A percentile compares a stretch with the other conserved stretches of the same genome.
Conservation (phyloP, 2,113 vertebrate species). For the Crotophaga sulcirostris region DNA sequence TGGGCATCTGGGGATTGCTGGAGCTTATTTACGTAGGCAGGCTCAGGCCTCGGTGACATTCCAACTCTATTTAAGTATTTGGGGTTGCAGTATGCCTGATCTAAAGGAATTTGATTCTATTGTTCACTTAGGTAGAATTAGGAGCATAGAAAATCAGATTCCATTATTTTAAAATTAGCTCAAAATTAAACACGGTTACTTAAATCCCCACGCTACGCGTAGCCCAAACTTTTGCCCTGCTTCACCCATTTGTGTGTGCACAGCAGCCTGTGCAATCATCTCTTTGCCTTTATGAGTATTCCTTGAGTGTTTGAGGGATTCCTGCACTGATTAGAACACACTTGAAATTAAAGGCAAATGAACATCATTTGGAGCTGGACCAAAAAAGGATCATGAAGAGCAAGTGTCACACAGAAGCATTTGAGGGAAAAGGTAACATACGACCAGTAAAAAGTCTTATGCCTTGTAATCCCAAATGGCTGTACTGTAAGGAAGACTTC, state of each 20-base stretch:
- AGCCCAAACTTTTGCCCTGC: background rate
- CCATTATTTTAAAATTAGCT: background rate
- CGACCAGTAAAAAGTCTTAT: background rate
- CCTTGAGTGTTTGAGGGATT: background rate
- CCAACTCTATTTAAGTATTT: background rate
- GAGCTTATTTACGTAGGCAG: background rate
- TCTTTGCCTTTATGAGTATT: background rate
- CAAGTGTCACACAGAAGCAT: background rate
- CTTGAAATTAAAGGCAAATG: background rate
- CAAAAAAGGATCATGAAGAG: background rate
- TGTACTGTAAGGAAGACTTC: background rate
- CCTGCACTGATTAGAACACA: background rate
- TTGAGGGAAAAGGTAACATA: background rate
- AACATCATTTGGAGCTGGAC: background rate
- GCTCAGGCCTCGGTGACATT: background rate
- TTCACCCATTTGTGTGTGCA: background rate
- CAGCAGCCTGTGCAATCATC: background rate
- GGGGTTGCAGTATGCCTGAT: background rate
- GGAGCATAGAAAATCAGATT: background rate
- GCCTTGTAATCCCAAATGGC: background rate
- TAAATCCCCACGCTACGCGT: background rate
- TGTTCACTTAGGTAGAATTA: background rate
- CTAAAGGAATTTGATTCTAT: background rate
- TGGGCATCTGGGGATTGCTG: background rate
- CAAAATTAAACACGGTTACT: background rate